phyloP scores from a whole-genome alignment of 2,888 invertebrate genomes.

The Hydroisotoma schaefferi region DNA sequence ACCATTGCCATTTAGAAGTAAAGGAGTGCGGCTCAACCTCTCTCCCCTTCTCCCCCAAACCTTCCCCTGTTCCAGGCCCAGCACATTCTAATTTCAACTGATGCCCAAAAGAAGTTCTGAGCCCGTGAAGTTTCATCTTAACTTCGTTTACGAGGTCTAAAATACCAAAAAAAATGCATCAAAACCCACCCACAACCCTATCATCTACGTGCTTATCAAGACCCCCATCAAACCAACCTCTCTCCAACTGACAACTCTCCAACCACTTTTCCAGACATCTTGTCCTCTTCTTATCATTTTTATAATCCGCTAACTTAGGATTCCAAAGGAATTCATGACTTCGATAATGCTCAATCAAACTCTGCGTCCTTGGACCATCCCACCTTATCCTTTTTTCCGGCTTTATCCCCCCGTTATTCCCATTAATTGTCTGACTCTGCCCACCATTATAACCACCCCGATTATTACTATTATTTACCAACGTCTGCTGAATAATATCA shows the following conservation, averaged over 20 bases:
- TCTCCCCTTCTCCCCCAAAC: not conserved
- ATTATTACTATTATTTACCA: not conserved
- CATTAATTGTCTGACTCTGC: not conserved
- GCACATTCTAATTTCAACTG: slow-evolving; percentile 35
- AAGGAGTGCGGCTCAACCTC: slow-evolving; percentile 16
- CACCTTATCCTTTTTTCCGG: slow-evolving; percentile 35
- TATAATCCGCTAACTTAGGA: slow-evolving; percentile 38
- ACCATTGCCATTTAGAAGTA: slow-evolving; percentile 40
- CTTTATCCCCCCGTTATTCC: not conserved
- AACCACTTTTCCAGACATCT: slow-evolving; percentile 34
- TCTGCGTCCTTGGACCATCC: slow-evolving; percentile 38
- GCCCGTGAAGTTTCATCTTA: slow-evolving; percentile 34
- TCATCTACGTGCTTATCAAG: not conserved
- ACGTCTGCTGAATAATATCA: not conserved
- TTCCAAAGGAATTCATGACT: slow-evolving; percentile 37
- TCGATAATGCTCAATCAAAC: slow-evolving; percentile 34
- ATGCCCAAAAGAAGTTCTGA: slow-evolving; percentile 37
- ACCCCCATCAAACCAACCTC: slow-evolving; percentile 15
- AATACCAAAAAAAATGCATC: not conserved
- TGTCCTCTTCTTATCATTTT: slow-evolving; percentile 34
- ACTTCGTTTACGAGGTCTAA: slow-evolving; percentile 32
- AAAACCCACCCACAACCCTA: not conserved
- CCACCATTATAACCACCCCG: not conserved
- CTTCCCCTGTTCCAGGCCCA: slow-evolving; percentile 14
- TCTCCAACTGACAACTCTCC: slow-evolving; percentile 31